Base-by-base conservation (phyloP, 2,888 invertebrate species). In the Eugnorisma glareosa region DNA sequence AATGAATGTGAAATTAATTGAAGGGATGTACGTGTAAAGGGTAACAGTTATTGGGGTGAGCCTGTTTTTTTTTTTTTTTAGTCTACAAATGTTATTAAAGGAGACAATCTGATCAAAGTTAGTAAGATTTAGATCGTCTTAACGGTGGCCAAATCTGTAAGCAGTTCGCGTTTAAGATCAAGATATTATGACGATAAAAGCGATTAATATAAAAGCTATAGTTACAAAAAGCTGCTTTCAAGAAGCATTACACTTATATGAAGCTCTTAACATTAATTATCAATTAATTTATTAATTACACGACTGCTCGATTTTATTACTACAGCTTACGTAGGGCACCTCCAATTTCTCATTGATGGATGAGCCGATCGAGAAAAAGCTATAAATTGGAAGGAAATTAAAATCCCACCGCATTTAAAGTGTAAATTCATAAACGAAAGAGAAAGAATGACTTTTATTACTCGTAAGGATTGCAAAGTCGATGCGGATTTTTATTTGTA, bases 1-100 rank as follows among this genome's bases (percentile, higher is more conserved):
- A 89, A 94, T 95, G 93, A 95, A 96, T 95, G 93, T 92, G 93
- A 93, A 94, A 94, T 95, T 95, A 95, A 95, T 95, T 95, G 94
- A 92, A 94, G 95, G 95, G 94, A 92, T 89, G 89, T 92, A 88
- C 89, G 74, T 79, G 79, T 84, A 88, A 92, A 93, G 94, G 94
- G 93, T 93, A 89, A 86, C 87, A 85, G 89, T 90, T 90, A 90
- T 90, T 91, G 90, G 92, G 92, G 93, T 89, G 88, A 90, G 89
- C 35, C 72, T 77, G 72, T 79, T 84, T 77, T 31, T 83, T 84
- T 83, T 90, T 61, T 7, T 45, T 54, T 57, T 67, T 51, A n/a
- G n/a, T 51, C 51, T 24, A 21, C 40, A 21, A 15, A 7, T 6
- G 2, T 35, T 31, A 51, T 54, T 54, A 54, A 40, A 61, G 15